Evolutionary conservation across 2,113 vertebrate genomes (phyloP).

Genomic region (Merops nubicus): DNA sequence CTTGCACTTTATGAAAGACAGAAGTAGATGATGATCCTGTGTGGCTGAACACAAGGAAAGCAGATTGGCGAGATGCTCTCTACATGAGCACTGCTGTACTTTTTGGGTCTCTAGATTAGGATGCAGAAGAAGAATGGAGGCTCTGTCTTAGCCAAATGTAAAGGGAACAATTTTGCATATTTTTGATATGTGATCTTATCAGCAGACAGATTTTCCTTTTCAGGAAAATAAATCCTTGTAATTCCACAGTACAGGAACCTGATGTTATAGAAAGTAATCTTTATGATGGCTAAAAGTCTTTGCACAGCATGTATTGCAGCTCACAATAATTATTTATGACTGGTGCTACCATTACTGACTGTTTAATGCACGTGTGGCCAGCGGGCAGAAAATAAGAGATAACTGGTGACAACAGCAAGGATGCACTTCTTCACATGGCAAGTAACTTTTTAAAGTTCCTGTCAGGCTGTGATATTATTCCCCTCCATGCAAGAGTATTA

Average conservation of each 20-base stretch:
- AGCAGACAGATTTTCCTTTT: constrained; percentile 47
- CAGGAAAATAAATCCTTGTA: constrained; percentile 62
- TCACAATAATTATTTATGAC: constrained; percentile 59
- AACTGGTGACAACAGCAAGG: constrained; percentile 12
- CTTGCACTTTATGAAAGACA: background rate
- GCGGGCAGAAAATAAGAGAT: constrained; percentile 32
- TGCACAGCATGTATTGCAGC: constrained; percentile 44
- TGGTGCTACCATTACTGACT: constrained; percentile 19
- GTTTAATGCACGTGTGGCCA: constrained; percentile 55
- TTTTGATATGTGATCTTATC: constrained; percentile 64
- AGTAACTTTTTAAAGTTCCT: constrained; percentile 5
- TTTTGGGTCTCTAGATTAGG: constrained; percentile 7
- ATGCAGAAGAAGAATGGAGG: constrained; percentile 27
- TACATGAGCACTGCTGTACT: background rate
- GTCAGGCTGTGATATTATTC: constrained; percentile 36
- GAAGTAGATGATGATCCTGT: background rate
- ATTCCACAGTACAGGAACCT: constrained; percentile 40
- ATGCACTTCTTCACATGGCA: background rate
- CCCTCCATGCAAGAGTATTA: constrained; percentile 13
- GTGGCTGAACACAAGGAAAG: background rate
- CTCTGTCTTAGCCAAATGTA: constrained; percentile 43
- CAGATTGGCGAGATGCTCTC: background rate
- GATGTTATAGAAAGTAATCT: constrained; percentile 62
- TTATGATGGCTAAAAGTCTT: constrained; percentile 62
- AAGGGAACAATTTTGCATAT: constrained; percentile 61